Conservation (phyloP, 2,797 vertebrate species). For the Antrozous pallidus region DNA sequence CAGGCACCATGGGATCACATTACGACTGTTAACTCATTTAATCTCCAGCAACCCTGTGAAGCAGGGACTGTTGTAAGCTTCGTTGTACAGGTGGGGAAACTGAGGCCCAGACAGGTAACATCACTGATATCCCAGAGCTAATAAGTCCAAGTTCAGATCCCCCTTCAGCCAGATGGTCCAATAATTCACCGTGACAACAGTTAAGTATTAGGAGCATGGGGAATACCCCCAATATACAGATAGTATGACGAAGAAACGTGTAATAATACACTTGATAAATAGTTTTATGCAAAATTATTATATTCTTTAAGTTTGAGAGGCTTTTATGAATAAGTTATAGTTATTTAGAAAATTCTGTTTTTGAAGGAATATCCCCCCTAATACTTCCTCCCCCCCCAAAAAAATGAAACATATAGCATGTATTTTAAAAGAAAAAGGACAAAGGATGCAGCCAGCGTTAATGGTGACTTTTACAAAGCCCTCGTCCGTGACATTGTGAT, state of each 20-base stretch:
- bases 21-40: background rate
- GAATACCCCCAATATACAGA: background rate
- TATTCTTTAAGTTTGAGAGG: background rate
- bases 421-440: background rate
- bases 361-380: background rate
- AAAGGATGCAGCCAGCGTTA: background rate
- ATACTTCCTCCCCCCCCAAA: background rate
- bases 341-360: background rate
- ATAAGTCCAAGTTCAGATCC: background rate
- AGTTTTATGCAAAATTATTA: background rate
- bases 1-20: background rate
- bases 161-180: background rate
- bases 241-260: background rate
- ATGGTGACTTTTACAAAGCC: background rate
- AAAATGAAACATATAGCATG: background rate
- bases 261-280: background rate
- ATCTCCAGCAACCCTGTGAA: background rate
- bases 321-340: background rate
- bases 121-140: background rate
- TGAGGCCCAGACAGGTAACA: background rate
- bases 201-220: background rate
- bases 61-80: background rate
- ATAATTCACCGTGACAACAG: background rate
- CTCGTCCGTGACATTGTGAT: too few species aligned
- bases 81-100: background rate